Conservation (phyloP, 2,797 vertebrate species). For the Myotis planiceps region DNA sequence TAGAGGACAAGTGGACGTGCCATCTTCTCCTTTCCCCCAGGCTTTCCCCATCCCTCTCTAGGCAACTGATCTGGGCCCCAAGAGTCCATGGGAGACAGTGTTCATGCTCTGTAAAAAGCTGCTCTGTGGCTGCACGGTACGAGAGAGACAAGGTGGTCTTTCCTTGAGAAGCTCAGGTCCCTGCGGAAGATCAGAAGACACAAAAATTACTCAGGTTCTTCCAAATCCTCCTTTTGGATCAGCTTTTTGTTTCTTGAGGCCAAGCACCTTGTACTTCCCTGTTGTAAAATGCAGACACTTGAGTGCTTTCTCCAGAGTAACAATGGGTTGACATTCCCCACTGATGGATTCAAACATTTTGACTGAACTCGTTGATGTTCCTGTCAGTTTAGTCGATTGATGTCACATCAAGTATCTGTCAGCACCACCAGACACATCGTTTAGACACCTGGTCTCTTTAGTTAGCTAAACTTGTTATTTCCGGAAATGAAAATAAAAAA, state of each 20-base stretch:
- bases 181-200: not conserved
- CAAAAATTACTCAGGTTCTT: not conserved
- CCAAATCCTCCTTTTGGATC: not conserved
- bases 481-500: constrained; percentile 62
- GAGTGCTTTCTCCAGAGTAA: constrained; percentile 49
- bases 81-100: not conserved
- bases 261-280: constrained; percentile 19
- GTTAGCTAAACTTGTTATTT: constrained; percentile 72
- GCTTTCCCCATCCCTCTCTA: not conserved
- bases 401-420: constrained; percentile 66
- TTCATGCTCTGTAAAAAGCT: not conserved
- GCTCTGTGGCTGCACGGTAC: not conserved
- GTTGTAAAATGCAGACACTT: not conserved
- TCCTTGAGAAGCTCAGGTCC: not conserved
- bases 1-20: not conserved
- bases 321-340: constrained; percentile 13
- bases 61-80: not conserved
- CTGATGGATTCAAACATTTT: constrained; percentile 70
- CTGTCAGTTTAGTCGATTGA: constrained; percentile 66
- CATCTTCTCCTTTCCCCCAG: not conserved
- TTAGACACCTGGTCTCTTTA: constrained; percentile 75
- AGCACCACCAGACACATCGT: constrained; percentile 67
- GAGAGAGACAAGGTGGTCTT: not conserved
- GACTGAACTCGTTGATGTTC: constrained; percentile 73
- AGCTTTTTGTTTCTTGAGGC: not conserved